Base-by-base conservation (phyloP, 92 coral and sea anemone genomes). In the Bergia sp. region DNA sequence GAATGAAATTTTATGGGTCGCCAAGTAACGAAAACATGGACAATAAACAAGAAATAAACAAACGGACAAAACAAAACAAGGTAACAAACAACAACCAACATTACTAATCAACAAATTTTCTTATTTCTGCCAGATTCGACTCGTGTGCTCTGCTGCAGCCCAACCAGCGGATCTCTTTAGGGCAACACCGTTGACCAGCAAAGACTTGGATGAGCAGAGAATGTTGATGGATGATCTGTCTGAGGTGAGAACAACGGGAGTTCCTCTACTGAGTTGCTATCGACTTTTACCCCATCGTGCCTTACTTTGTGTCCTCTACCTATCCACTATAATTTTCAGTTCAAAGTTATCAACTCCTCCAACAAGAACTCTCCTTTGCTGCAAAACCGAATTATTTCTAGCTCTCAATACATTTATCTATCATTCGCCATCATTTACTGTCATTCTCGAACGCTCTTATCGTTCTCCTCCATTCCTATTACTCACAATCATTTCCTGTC, bases 111-210 rank as follows among this genome's bases (percentile, higher is more conserved):
- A 76, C 80, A n/a, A n/a, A 76, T 21, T 6, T 45, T 5, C 20
- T 15, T 80, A 4, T 76, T 44, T 36, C 53, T 15, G 50, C 76
- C 86, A 97, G 99, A 92, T 94, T 85, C 96, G 98, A 69, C 93
- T 97, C 4, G 91, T 97, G 47, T 97, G 99, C 84, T 97, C 99
- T 6, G 99, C 99, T 13, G 93, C 93, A 10, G 95, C 99, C 9
- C 66, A 85, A 13, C 93, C 98, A 0, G 93, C 91, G 44, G 92
- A 94, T 45, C 93, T 97, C 41, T 97, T 97, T 80, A 90, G 92
- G 89, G 96, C 94, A 72, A 86, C 99, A n/a, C 95, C 98, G 21
- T 90, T 95, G 77, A 88, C 97, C 58, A 92, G 85, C 53, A 90
- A 86, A 43, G 98, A 95, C 67, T 89, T 89, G 37, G 98, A 97